Percentiles rank a stretch among this genome's conserved stretches.
These are phyloP conservation scores for Leptinotarsa peninsularis DNA, from an alignment of 2,888 invertebrate species.

Conservation along the genomic window DNA sequence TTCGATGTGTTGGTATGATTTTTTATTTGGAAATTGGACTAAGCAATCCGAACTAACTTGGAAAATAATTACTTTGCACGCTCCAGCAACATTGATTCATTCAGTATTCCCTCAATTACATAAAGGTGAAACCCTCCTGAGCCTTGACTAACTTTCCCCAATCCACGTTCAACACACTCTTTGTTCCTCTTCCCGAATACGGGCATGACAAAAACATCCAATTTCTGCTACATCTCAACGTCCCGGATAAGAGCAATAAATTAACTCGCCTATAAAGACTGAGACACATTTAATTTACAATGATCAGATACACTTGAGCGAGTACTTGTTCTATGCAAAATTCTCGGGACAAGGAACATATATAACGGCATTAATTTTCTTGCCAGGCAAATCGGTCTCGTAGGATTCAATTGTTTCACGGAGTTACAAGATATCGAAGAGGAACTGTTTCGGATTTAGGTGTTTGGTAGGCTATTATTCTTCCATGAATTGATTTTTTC, in stretches of 20 bases:
- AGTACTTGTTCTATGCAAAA: conserved; percentile 23
- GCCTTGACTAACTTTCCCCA: no score
- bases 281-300: conserved; percentile 42
- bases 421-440: background rate
- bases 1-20: no score
- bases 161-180: background rate
- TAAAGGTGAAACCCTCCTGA: no score
- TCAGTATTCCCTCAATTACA: no score
- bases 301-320: conserved; percentile 40
- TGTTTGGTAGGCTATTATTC: background rate
- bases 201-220: conserved; percentile 1
- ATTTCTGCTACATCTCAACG: conserved; percentile 8
- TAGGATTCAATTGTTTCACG: conserved; percentile 6
- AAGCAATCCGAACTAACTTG: no score
- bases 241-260: conserved; percentile 35
- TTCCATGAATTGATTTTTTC: background rate
- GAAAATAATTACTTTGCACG: no score
- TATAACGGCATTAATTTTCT: conserved; percentile 7
- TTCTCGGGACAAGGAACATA: conserved; percentile 18
- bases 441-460: background rate
- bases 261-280: conserved; percentile 24
- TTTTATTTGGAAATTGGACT: no score
- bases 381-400: conserved; percentile 3
- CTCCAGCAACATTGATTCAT: no score
- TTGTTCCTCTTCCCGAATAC: conserved; percentile 1